Evolutionary conservation across 2,888 invertebrate genomes (phyloP), one percentile per base, ranked within the genome.

Genomic region (Patella depressa): DNA sequence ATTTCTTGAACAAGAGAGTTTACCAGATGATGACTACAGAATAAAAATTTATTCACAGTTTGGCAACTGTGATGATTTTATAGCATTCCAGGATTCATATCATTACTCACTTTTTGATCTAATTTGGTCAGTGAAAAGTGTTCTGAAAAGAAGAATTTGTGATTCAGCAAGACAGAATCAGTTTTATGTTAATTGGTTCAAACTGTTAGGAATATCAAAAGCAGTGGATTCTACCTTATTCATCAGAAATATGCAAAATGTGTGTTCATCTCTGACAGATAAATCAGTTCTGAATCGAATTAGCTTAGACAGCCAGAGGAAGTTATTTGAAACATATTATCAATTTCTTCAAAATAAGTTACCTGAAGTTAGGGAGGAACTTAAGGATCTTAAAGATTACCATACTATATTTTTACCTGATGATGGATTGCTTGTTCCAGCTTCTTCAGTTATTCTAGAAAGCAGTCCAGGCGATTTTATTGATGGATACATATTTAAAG

Each of bases 401-500:
- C 19, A 17, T 11, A 19, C 59, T 17, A 59, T 59, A 34, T 78
- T 75, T 53, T 77, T 79, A 24, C 76, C 72, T n/a, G 80, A 78
- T 45, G 79, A 80, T 34, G 57, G 55, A 2, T 45, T 54, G 7
- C 71, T 85, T 57, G 81, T 83, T 29, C 34, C 71, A 57, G 78
- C 59, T 19, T 59, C n/a, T 5, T 19, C 9, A 19, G 59, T 59
- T 59, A 59, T 59, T 9, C 7, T 59, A 19, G 19, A 59, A 59
- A 7, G n/a, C 19, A 17, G 19, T 19, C 17, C 19, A 19, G 11
- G 15, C n/a, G 9, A 17, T 19, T 19, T 59, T 17, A 59, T 59
- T 7, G 19, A 19, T 59, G 59, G 59, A 11, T 5, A 19, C 77
- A 77, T 88, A n/a, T 82, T 79, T 76, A 80, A 78, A 72, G 78